Evolutionary conservation across 1,140 invertebrate genomes (phyloP).

Genomic region (Dinoponera quadriceps): DNA sequence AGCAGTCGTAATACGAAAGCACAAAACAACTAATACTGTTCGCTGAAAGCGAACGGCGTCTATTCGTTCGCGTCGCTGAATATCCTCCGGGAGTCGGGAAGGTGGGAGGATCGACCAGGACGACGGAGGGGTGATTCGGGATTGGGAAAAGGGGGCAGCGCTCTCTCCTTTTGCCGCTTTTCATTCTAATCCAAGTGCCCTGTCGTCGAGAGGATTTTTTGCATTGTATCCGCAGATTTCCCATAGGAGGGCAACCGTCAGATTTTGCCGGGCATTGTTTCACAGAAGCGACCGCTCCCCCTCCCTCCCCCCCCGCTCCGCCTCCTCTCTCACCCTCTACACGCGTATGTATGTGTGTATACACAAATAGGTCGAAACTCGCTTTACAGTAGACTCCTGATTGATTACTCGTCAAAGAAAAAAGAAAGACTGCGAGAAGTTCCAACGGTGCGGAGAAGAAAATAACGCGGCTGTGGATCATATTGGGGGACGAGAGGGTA

Average conservation of each 20-base stretch:
- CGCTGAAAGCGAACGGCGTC: slow-evolving; percentile 60
- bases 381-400: slow-evolving; percentile 38
- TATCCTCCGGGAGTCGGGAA: slow-evolving; percentile 69
- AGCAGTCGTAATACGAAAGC: slow-evolving; percentile 40
- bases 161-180: slow-evolving; percentile 73
- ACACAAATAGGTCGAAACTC: slow-evolving; percentile 31
- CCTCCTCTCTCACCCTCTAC: not conserved
- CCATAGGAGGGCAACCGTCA: slow-evolving; percentile 76
- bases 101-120: slow-evolving; percentile 46
- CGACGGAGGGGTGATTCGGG: slow-evolving; percentile 62
- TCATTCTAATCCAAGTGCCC: slow-evolving; percentile 78
- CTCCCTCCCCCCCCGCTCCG: too few relatives aligned
- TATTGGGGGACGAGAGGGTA: not conserved
- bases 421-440: slow-evolving; percentile 33
- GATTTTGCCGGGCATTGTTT: slow-evolving; percentile 72
- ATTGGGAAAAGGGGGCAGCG: slow-evolving; percentile 71
- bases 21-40: slow-evolving; percentile 73
- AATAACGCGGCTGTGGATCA: not conserved
- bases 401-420: slow-evolving; percentile 64
- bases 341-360: not conserved
- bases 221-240: slow-evolving; percentile 76
- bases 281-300: slow-evolving; percentile 22
- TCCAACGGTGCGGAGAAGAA: slow-evolving; percentile 3
- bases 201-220: slow-evolving; percentile 77
- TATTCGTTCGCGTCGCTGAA: slow-evolving; percentile 71